Conservation (phyloP, 2,113 vertebrate species). For the Pantherophis guttatus region DNA sequence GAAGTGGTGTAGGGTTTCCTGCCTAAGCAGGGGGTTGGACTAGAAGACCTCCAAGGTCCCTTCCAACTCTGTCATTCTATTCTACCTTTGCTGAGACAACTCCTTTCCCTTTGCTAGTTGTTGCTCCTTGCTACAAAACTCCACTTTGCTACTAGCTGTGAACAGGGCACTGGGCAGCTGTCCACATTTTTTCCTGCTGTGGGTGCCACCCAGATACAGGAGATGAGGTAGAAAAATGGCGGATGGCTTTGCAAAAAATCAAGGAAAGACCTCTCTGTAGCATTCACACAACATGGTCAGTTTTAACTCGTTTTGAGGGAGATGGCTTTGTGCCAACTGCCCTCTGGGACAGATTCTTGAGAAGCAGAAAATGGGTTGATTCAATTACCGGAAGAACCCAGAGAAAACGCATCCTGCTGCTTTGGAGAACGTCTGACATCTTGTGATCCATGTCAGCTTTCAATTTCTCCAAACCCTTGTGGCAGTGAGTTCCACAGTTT, state of each 20-base stretch:
- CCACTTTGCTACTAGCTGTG: background rate
- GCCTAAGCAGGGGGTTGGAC: too few species aligned
- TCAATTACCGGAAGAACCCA: background rate
- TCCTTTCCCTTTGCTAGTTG: background rate
- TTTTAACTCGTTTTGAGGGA: background rate
- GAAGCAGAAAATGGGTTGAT: background rate
- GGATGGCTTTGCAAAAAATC: background rate
- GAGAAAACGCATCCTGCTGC: background rate
- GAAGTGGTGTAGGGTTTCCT: too few species aligned
- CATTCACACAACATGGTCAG: background rate
- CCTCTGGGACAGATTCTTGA: background rate
- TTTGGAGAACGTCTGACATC: background rate
- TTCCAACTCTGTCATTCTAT: too few species aligned
- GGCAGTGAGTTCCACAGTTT: background rate
- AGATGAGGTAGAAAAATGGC: background rate
- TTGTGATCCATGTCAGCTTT: background rate
- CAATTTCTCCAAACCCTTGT: background rate
- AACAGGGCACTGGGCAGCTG: background rate
- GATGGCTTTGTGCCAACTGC: background rate
- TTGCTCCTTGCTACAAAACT: background rate
- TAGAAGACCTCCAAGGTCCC: too few species aligned
- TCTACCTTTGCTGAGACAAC: background rate
- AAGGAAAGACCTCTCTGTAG: background rate
- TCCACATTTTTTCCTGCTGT: background rate
- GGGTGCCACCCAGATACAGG: background rate